These are phyloP conservation scores for Ficedula albicollis DNA, from an alignment of 2,797 vertebrate genomes.

Conservation along the genomic window DNA sequence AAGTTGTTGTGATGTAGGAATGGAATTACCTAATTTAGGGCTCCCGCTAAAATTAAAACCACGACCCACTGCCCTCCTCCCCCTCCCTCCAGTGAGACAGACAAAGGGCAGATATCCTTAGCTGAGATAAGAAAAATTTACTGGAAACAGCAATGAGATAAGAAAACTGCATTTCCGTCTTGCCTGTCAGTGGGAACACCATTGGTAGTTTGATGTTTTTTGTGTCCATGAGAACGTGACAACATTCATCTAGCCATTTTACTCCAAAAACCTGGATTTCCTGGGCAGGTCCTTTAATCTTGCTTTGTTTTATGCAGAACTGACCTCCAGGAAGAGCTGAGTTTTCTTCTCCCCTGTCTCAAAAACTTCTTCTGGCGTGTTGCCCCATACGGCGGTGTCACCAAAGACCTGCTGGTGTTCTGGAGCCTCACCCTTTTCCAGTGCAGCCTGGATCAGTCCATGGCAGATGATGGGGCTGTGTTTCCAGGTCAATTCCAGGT, in stretches of 20 bases:
- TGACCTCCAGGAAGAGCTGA: neutral
- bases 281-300: neutral
- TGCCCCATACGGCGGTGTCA: rapidly evolving
- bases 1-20: neutral
- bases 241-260: neutral
- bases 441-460: neutral
- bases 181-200: neutral
- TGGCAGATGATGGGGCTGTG: neutral
- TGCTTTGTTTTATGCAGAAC: neutral
- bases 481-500: neutral
- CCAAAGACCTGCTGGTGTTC: neutral
- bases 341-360: neutral
- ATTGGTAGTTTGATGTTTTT: neutral
- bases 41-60: neutral
- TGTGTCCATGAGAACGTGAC: neutral
- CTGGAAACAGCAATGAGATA: neutral
- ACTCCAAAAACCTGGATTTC: neutral
- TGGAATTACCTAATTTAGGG: neutral
- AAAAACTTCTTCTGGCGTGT: neutral
- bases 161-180: neutral
- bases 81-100: neutral
- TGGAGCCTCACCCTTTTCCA: neutral
- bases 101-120: neutral
- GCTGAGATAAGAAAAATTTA: neutral
- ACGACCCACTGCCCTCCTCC: rapidly evolving